These are phyloP conservation scores for Brachyptera putata DNA, from an alignment of 2,888 invertebrate genomes.

Conservation along the genomic window DNA sequence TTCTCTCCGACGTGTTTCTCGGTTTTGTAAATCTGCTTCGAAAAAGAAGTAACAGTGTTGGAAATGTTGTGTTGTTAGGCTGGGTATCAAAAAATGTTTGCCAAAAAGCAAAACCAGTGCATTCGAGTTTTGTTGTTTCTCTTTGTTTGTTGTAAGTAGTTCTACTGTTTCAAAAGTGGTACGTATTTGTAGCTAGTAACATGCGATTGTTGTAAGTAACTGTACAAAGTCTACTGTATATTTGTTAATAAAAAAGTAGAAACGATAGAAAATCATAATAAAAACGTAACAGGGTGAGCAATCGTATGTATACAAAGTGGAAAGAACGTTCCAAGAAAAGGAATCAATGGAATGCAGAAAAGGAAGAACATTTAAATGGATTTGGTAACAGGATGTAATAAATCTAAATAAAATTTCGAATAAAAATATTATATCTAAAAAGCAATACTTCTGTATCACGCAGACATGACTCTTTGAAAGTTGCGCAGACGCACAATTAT, in stretches of 20 bases:
- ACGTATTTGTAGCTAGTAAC: no score
- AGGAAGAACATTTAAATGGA: background rate
- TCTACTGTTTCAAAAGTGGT: no score
- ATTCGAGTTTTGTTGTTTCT: background rate
- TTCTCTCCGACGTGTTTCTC: constrained; percentile 9
- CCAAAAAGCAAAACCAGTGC: constrained; percentile 12
- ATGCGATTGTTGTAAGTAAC: constrained; percentile 12
- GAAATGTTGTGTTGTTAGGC: background rate
- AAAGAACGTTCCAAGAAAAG: no score
- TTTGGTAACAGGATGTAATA: background rate
- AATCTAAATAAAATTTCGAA: background rate
- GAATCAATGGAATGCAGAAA: background rate
- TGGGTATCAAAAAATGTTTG: background rate
- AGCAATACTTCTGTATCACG: constrained; percentile 11
- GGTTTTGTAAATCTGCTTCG: constrained; percentile 14
- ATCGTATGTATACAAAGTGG: background rate
- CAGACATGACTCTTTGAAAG: background rate
- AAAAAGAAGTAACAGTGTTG: constrained; percentile 16
- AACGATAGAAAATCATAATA: background rate
- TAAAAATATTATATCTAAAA: constrained; percentile 12
- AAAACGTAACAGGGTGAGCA: background rate
- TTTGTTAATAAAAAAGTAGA: background rate
- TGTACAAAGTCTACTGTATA: background rate
- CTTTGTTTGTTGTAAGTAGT: no score
- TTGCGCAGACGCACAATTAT: background rate